Conservation (phyloP, 1,140 invertebrate species). For the Drosophila teissieri region DNA sequence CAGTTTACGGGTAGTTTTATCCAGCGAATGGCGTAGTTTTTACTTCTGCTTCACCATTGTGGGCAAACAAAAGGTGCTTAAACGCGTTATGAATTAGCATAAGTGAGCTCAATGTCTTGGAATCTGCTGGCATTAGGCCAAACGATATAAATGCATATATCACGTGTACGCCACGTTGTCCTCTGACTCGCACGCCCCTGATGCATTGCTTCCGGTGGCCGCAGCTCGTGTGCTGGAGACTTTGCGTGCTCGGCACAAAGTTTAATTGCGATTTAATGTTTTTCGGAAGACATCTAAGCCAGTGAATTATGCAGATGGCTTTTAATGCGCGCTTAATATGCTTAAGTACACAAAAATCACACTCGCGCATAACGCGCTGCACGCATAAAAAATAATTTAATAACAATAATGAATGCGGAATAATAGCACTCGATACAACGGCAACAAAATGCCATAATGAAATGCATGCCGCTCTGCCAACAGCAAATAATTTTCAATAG, state of each 20-base stretch:
- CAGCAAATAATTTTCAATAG: constrained; percentile 67
- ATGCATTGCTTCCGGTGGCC: too few species aligned
- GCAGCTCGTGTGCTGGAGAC: too few species aligned
- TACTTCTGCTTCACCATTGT: neutral
- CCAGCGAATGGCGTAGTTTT: neutral
- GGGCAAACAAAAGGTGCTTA: neutral
- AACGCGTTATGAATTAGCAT: neutral
- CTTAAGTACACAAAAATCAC: constrained; percentile 58
- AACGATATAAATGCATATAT: constrained; percentile 4
- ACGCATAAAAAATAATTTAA: neutral
- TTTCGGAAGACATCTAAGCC: constrained; percentile 11
- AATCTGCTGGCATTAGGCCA: neutral
- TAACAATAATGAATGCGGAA: constrained; percentile 39
- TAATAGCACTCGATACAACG: constrained; percentile 25
- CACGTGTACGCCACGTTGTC: constrained; percentile 33
- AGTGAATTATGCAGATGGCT: constrained; percentile 38
- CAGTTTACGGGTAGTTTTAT: neutral
- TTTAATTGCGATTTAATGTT: constrained; percentile 29
- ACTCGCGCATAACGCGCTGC: constrained; percentile 2
- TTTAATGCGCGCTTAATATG: constrained; percentile 56
- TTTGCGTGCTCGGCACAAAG: neutral
- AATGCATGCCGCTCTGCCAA: constrained; percentile 40
- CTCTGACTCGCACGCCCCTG: too few species aligned
- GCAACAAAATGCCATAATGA: constrained; percentile 46
- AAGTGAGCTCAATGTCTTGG: neutral